These are phyloP conservation scores for Serripes groenlandicus DNA, from an alignment of 2,888 invertebrate species.

Conservation along the genomic window DNA sequence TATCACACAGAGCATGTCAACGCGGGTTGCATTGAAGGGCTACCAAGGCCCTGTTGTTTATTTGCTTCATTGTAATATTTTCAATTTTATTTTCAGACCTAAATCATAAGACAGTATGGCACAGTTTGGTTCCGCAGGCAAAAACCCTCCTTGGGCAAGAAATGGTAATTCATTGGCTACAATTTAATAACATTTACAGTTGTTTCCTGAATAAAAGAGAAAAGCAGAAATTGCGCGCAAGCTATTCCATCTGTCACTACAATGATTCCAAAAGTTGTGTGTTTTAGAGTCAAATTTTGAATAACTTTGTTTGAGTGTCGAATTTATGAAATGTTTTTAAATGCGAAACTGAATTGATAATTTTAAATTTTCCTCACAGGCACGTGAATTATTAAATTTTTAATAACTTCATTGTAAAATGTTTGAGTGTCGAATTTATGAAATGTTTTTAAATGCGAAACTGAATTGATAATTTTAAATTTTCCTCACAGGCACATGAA, in stretches of 20 bases:
- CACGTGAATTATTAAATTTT: not conserved
- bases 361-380: not conserved
- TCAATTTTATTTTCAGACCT: not conserved
- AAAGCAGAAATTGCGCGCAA: not conserved
- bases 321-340: not conserved
- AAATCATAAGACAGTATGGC: constrained; percentile 64
- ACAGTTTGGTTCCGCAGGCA: constrained; percentile 85
- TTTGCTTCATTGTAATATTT: not conserved
- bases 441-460: not conserved
- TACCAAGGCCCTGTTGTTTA: too few species aligned
- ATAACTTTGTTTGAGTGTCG: not conserved
- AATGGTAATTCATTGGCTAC: too few species aligned
- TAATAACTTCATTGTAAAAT: not conserved
- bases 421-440: not conserved
- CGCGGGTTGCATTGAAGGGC: too few species aligned
- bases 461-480: not conserved
- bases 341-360: not conserved
- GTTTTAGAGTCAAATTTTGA: not conserved
- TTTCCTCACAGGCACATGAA: not conserved
- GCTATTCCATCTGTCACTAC: not conserved
- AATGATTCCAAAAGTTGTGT: not conserved
- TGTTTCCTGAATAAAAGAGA: too few species aligned
- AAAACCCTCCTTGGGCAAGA: constrained; percentile 93
- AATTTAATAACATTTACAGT: too few species aligned
- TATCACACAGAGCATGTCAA: too few species aligned